Conservation (phyloP, 23 tunicate genomes). For the Styela clava region DNA sequence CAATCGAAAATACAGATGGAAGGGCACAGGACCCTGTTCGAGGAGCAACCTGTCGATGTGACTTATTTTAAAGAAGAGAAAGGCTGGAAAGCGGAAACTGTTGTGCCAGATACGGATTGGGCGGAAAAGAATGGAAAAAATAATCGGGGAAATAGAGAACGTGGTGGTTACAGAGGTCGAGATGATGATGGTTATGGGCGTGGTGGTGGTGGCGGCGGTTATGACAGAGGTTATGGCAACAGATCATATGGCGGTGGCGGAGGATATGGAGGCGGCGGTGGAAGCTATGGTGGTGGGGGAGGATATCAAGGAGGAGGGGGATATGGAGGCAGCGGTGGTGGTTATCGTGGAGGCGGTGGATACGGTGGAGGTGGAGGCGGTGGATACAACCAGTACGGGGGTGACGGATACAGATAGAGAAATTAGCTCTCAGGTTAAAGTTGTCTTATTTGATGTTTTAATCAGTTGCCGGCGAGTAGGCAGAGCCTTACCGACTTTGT, state of each 20-base stretch:
- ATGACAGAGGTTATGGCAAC: conserved; percentile 8
- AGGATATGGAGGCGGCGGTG: conserved; percentile 15
- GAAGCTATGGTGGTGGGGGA: background rate
- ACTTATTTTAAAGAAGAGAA: conserved; percentile 10
- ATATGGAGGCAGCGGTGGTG: conserved; percentile 9
- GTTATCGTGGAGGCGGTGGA: conserved; percentile 5
- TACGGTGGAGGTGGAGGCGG: background rate
- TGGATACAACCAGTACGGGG: too few relatives aligned
- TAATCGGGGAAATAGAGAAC: background rate
- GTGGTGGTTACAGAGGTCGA: too few relatives aligned
- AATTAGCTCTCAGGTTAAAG: background rate
- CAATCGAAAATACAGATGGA: conserved; percentile 14
- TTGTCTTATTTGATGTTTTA: conserved; percentile 1
- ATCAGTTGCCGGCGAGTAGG: background rate
- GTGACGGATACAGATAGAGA: background rate
- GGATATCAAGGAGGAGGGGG: background rate
- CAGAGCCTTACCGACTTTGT: background rate
- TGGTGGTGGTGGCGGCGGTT: conserved; percentile 21
- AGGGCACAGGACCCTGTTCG: background rate
- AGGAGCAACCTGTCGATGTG: background rate
- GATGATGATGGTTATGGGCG: background rate
- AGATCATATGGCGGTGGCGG: background rate
- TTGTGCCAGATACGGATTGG: conserved; percentile 12
- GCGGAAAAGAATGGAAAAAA: background rate
- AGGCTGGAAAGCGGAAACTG: conserved; percentile 11